These are phyloP conservation scores for Drosophila albomicans DNA, from an alignment of 1,140 invertebrate species.

Conservation along the genomic window DNA sequence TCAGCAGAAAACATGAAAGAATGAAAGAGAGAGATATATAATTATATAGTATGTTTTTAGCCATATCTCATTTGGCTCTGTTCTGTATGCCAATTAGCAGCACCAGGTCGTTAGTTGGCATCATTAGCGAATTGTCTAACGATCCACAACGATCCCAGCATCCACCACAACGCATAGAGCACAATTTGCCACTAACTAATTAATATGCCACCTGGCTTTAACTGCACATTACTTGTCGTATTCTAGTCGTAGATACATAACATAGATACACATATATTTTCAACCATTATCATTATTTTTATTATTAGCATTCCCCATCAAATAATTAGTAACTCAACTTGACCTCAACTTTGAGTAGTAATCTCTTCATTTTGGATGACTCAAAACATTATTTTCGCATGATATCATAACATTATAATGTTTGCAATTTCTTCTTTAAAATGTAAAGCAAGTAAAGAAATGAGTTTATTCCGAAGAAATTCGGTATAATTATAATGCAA, in stretches of 20 bases:
- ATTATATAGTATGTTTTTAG: conserved; percentile 15
- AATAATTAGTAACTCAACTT: conserved; percentile 3
- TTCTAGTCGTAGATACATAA: neutral
- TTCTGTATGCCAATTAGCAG: conserved; percentile 49
- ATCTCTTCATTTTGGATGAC: neutral
- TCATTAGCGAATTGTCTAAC: conserved; percentile 54
- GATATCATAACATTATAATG: neutral
- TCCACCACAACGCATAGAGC: neutral
- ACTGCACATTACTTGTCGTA: neutral
- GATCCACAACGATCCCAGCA: conserved; percentile 21
- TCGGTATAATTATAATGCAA: too few species aligned
- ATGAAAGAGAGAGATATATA: neutral
- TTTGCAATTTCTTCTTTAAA: too few species aligned
- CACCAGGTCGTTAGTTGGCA: conserved; percentile 45
- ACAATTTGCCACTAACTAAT: conserved; percentile 27
- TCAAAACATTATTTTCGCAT: neutral
- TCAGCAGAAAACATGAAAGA: neutral
- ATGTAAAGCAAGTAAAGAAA: too few species aligned
- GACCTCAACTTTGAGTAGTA: neutral
- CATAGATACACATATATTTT: conserved; percentile 23
- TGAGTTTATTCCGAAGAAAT: too few species aligned
- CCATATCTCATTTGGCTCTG: conserved; percentile 14
- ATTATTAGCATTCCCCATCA: neutral
- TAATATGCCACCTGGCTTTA: conserved; percentile 35
- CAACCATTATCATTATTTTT: conserved; percentile 13